A percentile compares a stretch with the other conserved stretches of the same genome.
phyloP scores from a whole-genome alignment of 2,888 invertebrate species.

The Leucophenga maculata region DNA sequence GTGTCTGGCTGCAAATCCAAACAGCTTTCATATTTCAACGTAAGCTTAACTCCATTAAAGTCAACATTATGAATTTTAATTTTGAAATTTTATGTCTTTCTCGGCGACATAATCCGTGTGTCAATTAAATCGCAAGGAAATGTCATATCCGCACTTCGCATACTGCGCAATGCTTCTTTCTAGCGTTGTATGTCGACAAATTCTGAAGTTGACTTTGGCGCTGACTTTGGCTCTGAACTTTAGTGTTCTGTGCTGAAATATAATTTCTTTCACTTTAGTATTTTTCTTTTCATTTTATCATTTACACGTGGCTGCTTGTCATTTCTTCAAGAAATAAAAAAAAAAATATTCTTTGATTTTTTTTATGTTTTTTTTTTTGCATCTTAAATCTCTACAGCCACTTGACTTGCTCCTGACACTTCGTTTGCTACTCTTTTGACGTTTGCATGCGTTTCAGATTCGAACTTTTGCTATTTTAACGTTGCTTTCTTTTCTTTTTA shows the following conservation, averaged over 20 bases:
- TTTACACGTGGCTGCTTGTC: no score
- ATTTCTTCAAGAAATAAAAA: no score
- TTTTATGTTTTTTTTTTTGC: neutral
- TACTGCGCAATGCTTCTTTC: no score
- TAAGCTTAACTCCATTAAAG: conserved; percentile 48
- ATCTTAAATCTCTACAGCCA: neutral
- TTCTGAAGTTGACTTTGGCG: no score
- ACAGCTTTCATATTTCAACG: conserved; percentile 51
- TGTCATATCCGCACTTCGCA: no score
- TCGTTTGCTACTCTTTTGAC: neutral
- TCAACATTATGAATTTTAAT: conserved; percentile 60
- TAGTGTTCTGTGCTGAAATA: conserved; percentile 16
- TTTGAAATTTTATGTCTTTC: conserved; percentile 42
- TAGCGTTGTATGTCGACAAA: no score
- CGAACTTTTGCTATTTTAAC: neutral
- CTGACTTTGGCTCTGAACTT: no score
- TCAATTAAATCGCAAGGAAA: conserved; percentile 19
- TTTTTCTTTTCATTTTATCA: no score
- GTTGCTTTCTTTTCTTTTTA: neutral
- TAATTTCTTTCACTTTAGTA: no score
- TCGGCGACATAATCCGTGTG: conserved; percentile 32
- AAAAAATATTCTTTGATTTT: no score
- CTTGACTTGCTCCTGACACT: neutral
- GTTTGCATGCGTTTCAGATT: neutral
- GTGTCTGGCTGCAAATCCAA: conserved; percentile 9